Percentiles rank a stretch among this genome's conserved stretches.
Conservation (phyloP, 2,797 vertebrate species). For the Macropodus opercularis region DNA sequence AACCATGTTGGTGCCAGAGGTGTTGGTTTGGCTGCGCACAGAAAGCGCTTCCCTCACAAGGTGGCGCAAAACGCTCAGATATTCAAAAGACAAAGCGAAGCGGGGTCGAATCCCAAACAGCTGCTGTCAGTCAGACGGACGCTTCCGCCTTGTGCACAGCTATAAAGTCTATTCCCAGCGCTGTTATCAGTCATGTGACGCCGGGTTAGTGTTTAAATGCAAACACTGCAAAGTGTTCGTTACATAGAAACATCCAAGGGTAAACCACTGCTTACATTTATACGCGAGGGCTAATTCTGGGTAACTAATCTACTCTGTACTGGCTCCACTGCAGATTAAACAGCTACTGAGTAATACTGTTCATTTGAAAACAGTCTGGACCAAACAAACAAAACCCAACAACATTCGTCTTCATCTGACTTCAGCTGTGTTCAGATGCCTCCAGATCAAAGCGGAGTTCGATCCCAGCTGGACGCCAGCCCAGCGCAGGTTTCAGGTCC, state of each 20-base stretch:
- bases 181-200: slow-evolving; percentile 48
- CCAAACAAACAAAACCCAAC: no score
- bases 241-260: not conserved
- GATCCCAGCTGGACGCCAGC: slow-evolving; percentile 37
- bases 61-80: slow-evolving; percentile 55
- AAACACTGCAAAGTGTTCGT: slow-evolving; percentile 9
- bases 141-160: slow-evolving; percentile 12
- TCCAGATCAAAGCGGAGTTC: slow-evolving; percentile 81
- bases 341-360: no score
- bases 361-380: no score
- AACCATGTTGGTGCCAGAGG: slow-evolving; percentile 75
- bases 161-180: not conserved
- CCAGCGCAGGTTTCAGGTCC: slow-evolving; percentile 74
- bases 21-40: not conserved
- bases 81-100: not conserved
- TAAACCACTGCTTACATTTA: no score
- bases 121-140: no score
- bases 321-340: no score
- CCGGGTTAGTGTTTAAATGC: no score
- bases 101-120: not conserved
- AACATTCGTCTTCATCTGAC: slow-evolving; percentile 91
- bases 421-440: slow-evolving; percentile 85
- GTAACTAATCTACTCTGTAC: no score
- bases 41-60: slow-evolving; percentile 38
- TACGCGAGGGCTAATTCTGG: no score